Percentiles rank a stretch among this genome's conserved stretches.
Evolutionary conservation across 2,797 vertebrate genomes (phyloP).

Genomic region (Anas bahamensis): DNA sequence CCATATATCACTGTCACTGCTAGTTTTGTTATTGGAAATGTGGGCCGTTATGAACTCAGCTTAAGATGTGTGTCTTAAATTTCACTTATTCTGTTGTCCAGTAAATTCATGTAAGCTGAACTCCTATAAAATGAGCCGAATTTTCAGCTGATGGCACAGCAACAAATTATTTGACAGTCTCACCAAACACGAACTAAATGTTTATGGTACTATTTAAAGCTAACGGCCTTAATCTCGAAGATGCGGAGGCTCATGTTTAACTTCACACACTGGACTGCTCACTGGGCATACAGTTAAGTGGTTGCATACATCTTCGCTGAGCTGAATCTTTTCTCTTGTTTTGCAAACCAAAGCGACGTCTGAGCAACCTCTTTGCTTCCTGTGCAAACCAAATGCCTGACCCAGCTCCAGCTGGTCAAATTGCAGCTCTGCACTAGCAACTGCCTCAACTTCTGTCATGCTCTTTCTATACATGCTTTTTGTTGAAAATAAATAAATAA

Average conservation of each 20-base stretch:
- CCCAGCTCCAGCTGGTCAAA: not conserved
- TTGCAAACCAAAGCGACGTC: not conserved
- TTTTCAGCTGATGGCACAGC: not conserved
- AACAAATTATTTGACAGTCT: constrained; percentile 9
- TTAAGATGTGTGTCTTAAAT: constrained; percentile 74
- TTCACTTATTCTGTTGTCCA: constrained; percentile 67
- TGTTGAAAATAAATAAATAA: not conserved
- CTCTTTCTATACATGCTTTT: not conserved
- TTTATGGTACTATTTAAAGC: not conserved
- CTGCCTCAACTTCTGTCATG: not conserved
- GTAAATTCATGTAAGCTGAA: constrained; percentile 31
- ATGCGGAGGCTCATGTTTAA: not conserved
- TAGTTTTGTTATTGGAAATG: constrained; percentile 86
- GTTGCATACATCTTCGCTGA: not conserved
- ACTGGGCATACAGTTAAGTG: not conserved
- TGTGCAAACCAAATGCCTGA: not conserved
- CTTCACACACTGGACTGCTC: not conserved
- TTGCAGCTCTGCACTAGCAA: not conserved
- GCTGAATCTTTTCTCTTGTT: not conserved
- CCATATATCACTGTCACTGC: constrained; percentile 98
- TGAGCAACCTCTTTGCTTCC: not conserved
- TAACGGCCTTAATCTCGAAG: not conserved
- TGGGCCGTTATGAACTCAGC: constrained; percentile 81
- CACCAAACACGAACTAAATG: not conserved
- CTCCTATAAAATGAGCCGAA: not conserved